A percentile compares a stretch with the other conserved stretches of the same genome.
phyloP scores from a whole-genome alignment of 2,113 vertebrate genomes.

The Spermophilus dauricus region DNA sequence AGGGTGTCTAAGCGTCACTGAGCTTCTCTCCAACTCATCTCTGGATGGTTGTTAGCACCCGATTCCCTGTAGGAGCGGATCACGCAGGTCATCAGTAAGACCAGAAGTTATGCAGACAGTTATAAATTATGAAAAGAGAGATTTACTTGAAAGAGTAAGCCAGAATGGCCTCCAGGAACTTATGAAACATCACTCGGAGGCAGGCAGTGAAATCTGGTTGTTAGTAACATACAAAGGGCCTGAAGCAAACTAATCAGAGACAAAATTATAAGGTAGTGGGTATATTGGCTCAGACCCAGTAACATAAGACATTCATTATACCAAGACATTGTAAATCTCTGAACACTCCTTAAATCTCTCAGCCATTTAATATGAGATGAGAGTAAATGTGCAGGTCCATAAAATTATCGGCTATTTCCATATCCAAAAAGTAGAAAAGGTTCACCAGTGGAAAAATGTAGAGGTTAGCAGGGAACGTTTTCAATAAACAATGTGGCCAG shows the following conservation, averaged over 20 bases:
- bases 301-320: conserved; percentile 71
- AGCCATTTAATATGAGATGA: conserved; percentile 64
- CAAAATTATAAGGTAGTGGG: conserved; percentile 66
- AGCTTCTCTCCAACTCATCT: background rate
- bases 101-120: conserved; percentile 63
- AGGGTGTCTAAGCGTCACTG: background rate
- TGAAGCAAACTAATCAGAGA: conserved; percentile 37
- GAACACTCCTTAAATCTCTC: conserved; percentile 63
- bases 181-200: conserved; percentile 54
- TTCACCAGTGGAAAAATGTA: conserved; percentile 64
- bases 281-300: conserved; percentile 35
- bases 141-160: conserved; percentile 67
- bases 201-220: conserved; percentile 16
- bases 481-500: background rate
- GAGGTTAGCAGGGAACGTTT: conserved; percentile 55
- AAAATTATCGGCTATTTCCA: conserved; percentile 71
- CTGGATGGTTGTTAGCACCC: background rate
- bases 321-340: conserved; percentile 53
- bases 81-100: conserved; percentile 47
- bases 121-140: conserved; percentile 55
- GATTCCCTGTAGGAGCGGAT: background rate
- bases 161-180: conserved; percentile 72
- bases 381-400: conserved; percentile 63
- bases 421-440: conserved; percentile 43
- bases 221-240: conserved; percentile 42